A percentile compares a stretch with the other conserved stretches of the same genome.
These are phyloP conservation scores for Cygnus atratus DNA, from an alignment of 2,113 vertebrate genomes.

Conservation along the genomic window DNA sequence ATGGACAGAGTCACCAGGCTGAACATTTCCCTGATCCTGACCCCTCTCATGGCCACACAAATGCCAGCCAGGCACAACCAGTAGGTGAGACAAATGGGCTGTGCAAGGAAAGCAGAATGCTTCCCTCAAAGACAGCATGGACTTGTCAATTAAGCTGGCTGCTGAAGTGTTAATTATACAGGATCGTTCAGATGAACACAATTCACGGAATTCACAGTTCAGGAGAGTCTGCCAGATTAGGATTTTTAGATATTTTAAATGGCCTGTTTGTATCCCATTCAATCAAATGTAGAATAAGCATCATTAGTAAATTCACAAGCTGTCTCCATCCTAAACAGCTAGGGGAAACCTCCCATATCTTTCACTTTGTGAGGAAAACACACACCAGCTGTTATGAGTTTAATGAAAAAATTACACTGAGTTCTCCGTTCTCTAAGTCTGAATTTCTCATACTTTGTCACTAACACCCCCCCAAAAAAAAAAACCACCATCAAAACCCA, in stretches of 20 bases:
- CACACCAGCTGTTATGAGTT: background rate
- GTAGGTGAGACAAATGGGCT: background rate
- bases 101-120: background rate
- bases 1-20: background rate
- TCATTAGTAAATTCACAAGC: accelerated
- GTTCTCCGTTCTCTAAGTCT: background rate
- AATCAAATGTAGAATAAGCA: background rate
- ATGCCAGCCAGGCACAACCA: background rate
- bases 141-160: background rate
- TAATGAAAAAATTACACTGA: background rate
- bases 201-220: background rate
- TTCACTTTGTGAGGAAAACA: background rate
- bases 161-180: background rate
- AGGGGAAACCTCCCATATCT: background rate
- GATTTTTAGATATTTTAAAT: background rate
- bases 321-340: background rate
- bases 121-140: background rate
- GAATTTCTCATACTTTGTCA: slow-evolving; percentile 29
- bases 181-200: background rate
- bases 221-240: background rate
- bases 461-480: slow-evolving; percentile 14
- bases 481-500: background rate
- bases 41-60: background rate
- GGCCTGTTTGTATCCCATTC: background rate
- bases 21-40: background rate